Base-by-base conservation (phyloP, 2,888 invertebrate genomes). In the Trichogramma evanescens region DNA sequence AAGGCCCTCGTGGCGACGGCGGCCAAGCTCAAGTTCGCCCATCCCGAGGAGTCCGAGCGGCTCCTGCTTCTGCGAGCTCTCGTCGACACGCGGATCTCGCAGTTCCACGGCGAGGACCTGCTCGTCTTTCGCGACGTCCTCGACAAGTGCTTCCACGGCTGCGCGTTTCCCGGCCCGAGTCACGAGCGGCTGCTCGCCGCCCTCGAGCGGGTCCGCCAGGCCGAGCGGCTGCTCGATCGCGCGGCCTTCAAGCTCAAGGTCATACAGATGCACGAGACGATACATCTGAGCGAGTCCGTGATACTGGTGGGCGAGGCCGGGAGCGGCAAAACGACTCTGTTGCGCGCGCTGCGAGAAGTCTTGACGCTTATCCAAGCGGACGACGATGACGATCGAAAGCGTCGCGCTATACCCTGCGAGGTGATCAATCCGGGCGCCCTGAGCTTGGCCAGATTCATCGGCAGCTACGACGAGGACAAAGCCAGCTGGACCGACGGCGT, bases 211-310 rank as follows among this genome's bases (percentile, higher is more conserved):
- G 72, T 80, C 1, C 81, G 82, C 63, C 62, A 67, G 38, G 71
- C 74, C 49, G 76, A 74, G 62, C 78, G 80, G 61, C 72, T 84
- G 4, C 79, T 80, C 63, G 71, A 78, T 40, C 78, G 79, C 9
- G 78, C 80, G 26, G 71, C 73, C 59, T 82, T 85, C 63, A 73
- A 77, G 59, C 59, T 81, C 55, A 85, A 85, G 74, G 76, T 83
- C n/a, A 77, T 84, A 44, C 84, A 86, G 73, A 78, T 82, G 4
- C 82, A 83, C 62, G 84, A 85, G 71, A 82, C 83, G 79, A 80
- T 85, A 78, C 77, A 81, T 51, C 80, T 82, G 40, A 74, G 81
- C 63, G 82, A 81, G 68, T 81, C 82, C n/a, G 79, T 85, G 66
- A 82, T 85, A 77, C 70, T 77, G 42, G 79, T 83, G 40, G 84